Evolutionary conservation across 1,140 invertebrate species (phyloP), one percentile per base, ranked within the genome.

Genomic region (Nymphalis io): DNA sequence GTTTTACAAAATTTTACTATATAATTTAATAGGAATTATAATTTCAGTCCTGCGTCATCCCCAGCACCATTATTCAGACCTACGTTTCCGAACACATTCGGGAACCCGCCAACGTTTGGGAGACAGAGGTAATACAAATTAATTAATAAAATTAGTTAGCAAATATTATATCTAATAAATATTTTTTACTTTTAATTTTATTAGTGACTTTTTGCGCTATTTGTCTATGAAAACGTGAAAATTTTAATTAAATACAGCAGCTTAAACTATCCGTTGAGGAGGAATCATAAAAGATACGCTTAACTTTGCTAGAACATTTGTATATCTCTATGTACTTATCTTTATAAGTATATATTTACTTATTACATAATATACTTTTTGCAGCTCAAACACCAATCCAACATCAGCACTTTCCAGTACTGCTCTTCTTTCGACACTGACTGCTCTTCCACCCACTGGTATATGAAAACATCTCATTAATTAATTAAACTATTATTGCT

Each of bases 61-160:
- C 92, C 94, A 33, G 93, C 94, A 38, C 94, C 94, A 21, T 93
- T 95, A 87, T 95, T 95, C 87, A 92, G 95, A 88, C 94, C 94
- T 38, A 94, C 95, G 76, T 95, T 95, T 84, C 94, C 94, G 21
- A 94, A 94, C 75, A 94, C 94, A 44, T 95, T 95, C 74, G 94
- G 95, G 53, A 90, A 82, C 5, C 90, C 89, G 11, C 89, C 87
- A 46, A 83, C 85, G 13, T 92, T 90, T 67, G 89, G 88, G 33
- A 77, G 90, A 57, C 89, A 91, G 75, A 91, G 81, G 89, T 91
- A 60, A 33, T 33, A 33, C 6, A 33, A 18, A 10, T 46, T 1
- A 16, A 46, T 46, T 16, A n/a, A 46, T 46, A 4, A 3, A 46
- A 16, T 8, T 33, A 8, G 5, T 33, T 8, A 33, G 6, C 27